phyloP scores from a whole-genome alignment of 2,888 invertebrate species.

The Leistus spinibarbis region DNA sequence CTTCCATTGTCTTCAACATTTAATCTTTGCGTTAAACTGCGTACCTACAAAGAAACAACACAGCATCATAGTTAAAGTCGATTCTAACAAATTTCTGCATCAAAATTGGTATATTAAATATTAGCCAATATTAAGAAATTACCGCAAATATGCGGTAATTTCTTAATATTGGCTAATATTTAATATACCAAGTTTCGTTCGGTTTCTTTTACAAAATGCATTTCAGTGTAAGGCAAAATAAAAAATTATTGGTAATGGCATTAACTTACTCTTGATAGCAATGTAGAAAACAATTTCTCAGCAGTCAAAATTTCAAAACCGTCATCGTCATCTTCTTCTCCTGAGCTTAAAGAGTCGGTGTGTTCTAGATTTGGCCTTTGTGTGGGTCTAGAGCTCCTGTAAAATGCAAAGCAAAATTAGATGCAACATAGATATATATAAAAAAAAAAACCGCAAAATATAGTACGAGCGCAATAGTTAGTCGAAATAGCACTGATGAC shows the following conservation, averaged over 20 bases:
- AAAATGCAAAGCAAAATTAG: conserved; percentile 41
- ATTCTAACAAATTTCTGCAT: too few species aligned
- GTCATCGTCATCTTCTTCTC: conserved; percentile 86
- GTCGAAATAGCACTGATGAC: too few species aligned
- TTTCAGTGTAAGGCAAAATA: neutral
- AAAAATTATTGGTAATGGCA: neutral
- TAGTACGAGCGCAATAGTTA: too few species aligned
- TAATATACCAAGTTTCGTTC: too few species aligned
- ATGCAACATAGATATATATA: too few species aligned
- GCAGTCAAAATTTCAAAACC: conserved; percentile 91
- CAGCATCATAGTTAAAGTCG: too few species aligned
- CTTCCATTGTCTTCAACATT: conserved; percentile 79
- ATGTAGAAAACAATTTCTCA: conserved; percentile 87
- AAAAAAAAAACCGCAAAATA: too few species aligned
- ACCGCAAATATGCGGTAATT: neutral
- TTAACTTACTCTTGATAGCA: conserved; percentile 74
- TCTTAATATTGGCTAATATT: neutral
- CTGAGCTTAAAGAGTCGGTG: conserved; percentile 86
- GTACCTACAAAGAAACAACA: conserved; percentile 66
- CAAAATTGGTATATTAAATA: conserved; percentile 5
- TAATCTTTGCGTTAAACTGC: conserved; percentile 81
- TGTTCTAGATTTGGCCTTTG: conserved; percentile 69
- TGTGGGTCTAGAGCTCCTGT: conserved; percentile 71
- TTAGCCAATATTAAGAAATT: neutral
- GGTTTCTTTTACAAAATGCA: too few species aligned